Evolutionary conservation across 2,888 invertebrate genomes (phyloP).

Genomic region (Sympetrum striolatum): DNA sequence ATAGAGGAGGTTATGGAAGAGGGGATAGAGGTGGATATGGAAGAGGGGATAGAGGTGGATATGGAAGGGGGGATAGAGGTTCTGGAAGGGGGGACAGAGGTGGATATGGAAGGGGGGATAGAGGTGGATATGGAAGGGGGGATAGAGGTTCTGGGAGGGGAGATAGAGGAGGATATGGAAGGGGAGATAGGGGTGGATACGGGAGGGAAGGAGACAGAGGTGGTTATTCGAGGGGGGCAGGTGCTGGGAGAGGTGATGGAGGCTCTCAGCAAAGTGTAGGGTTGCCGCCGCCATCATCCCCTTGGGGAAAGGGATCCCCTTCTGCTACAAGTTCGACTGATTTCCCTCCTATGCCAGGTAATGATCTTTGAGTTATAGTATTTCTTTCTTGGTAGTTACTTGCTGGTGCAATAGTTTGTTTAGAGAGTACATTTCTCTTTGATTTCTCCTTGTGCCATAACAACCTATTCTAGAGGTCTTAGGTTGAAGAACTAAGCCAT

Average conservation of each 20-base stretch:
- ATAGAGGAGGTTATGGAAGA: not conserved
- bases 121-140: not conserved
- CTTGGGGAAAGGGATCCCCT: too few species aligned
- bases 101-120: constrained; percentile 56
- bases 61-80: not conserved
- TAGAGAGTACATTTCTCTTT: too few species aligned
- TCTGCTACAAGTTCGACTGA: not conserved
- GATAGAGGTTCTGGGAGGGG: not conserved
- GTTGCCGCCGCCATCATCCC: not conserved
- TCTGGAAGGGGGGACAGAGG: constrained; percentile 45
- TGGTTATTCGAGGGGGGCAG: not conserved
- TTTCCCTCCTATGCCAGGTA: too few species aligned
- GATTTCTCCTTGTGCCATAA: too few species aligned
- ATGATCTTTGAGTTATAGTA: too few species aligned
- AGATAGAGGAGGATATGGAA: not conserved
- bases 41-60: not conserved
- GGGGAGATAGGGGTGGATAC: not conserved
- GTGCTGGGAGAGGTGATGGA: not conserved
- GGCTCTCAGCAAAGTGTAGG: not conserved
- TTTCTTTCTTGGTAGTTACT: too few species aligned
- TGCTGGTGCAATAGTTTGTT: too few species aligned
- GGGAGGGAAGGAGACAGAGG: not conserved
- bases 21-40: not conserved
- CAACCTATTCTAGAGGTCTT: too few species aligned
- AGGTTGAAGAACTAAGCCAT: too few species aligned